Percentiles rank a stretch among this genome's conserved stretches.
Conservation (phyloP, 2,113 vertebrate species). For the Pavo muticus region DNA sequence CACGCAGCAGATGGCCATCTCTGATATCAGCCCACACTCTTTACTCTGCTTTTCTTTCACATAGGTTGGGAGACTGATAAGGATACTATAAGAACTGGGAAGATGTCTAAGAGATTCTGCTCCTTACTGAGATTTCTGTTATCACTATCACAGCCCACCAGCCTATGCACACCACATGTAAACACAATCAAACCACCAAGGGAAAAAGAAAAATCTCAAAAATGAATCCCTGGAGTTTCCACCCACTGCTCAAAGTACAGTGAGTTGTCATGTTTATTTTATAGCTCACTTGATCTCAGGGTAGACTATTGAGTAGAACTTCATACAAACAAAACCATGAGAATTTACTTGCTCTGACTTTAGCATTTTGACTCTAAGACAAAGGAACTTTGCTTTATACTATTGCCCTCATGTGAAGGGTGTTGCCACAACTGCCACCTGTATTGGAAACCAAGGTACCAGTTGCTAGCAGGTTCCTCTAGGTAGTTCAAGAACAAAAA, state of each 20-base stretch:
- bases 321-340: neutral
- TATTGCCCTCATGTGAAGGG: neutral
- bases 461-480: neutral
- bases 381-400: neutral
- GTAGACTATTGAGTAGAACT: neutral
- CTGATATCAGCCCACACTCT: neutral
- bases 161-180: neutral
- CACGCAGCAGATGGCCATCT: slow-evolving; percentile 20
- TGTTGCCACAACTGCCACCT: neutral
- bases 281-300: neutral
- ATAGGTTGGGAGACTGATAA: neutral
- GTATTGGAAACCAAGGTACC: neutral
- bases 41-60: neutral
- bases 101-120: neutral
- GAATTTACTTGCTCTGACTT: neutral
- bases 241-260: neutral
- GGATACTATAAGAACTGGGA: neutral
- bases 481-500: neutral
- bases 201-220: neutral
- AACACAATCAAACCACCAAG: neutral
- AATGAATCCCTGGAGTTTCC: neutral
- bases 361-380: neutral
- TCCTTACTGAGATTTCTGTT: neutral
- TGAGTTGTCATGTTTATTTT: neutral
- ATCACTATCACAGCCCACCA: neutral